Evolutionary conservation across 2,113 vertebrate species (phyloP).

Genomic region (Plecotus auritus): DNA sequence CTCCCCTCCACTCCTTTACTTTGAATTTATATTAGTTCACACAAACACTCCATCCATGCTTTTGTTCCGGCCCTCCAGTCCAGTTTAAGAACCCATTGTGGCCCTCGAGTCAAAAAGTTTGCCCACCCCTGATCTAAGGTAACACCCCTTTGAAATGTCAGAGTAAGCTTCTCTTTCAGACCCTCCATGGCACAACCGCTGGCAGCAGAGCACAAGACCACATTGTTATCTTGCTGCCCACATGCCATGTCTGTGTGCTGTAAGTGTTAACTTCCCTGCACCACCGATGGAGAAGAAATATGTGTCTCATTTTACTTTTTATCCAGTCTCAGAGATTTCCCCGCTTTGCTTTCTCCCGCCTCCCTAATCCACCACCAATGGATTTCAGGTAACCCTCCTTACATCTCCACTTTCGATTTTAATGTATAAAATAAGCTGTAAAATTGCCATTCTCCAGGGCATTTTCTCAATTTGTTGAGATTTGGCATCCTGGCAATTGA

Average conservation of each 20-base stretch:
- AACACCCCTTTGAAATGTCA: background rate
- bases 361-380: background rate
- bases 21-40: too few species aligned
- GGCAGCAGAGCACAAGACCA: background rate
- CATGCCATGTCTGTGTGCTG: background rate
- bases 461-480: background rate
- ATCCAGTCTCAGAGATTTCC: background rate
- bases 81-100: too few species aligned
- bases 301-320: background rate
- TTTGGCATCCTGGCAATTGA: background rate
- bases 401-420: background rate
- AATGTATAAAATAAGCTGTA: background rate
- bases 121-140: too few species aligned
- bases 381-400: background rate
- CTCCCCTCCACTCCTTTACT: too few species aligned
- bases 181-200: background rate
- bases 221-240: background rate
- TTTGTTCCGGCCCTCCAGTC: too few species aligned
- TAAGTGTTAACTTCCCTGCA: background rate
- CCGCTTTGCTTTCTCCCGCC: background rate
- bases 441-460: background rate
- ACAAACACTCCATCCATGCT: too few species aligned
- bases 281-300: background rate
- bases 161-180: background rate
- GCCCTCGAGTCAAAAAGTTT: too few species aligned